Conservation (phyloP, 1,140 invertebrate genomes). For the Drosophila yakuba region DNA sequence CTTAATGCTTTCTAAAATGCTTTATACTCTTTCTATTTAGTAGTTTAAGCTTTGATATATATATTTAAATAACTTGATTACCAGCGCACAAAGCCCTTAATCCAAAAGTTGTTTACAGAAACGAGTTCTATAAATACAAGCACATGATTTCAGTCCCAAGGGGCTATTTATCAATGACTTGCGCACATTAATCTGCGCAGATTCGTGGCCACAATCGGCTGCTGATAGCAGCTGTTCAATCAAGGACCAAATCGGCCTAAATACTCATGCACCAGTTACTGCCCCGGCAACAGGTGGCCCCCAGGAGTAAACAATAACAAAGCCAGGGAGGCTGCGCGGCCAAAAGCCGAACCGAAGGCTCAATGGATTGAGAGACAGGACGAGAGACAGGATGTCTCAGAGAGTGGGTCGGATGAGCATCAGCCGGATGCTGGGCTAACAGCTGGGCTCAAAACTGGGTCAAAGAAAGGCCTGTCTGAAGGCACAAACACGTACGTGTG, state of each 20-base stretch:
- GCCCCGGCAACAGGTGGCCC: slow-evolving; percentile 54
- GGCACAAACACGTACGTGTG: not conserved
- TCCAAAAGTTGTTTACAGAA: not conserved
- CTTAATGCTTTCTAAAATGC: too few relatives aligned
- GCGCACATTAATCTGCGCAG: slow-evolving; percentile 64
- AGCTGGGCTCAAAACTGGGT: slow-evolving; percentile 63
- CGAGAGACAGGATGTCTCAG: not conserved
- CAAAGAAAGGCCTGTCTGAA: slow-evolving; percentile 44
- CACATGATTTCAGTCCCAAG: not conserved
- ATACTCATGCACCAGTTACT: slow-evolving; percentile 16
- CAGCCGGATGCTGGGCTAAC: slow-evolving; percentile 39
- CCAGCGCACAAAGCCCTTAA: not conserved
- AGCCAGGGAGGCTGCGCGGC: slow-evolving; percentile 65
- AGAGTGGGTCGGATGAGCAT: not conserved
- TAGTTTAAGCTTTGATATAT: not conserved
- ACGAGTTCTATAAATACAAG: slow-evolving; percentile 1
- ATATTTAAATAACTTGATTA: not conserved
- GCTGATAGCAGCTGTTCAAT: slow-evolving; percentile 51
- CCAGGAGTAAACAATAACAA: slow-evolving; percentile 37
- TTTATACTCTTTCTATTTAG: too few relatives aligned
- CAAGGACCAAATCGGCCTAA: slow-evolving; percentile 20
- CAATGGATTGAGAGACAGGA: slow-evolving; percentile 5
- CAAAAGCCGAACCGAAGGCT: slow-evolving; percentile 27
- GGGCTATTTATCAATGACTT: slow-evolving; percentile 63
- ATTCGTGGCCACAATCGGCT: slow-evolving; percentile 11